A percentile compares a stretch with the other conserved stretches of the same genome.
Evolutionary conservation across 2,113 vertebrate species (phyloP).

Genomic region (Gopherus flavomarginatus): DNA sequence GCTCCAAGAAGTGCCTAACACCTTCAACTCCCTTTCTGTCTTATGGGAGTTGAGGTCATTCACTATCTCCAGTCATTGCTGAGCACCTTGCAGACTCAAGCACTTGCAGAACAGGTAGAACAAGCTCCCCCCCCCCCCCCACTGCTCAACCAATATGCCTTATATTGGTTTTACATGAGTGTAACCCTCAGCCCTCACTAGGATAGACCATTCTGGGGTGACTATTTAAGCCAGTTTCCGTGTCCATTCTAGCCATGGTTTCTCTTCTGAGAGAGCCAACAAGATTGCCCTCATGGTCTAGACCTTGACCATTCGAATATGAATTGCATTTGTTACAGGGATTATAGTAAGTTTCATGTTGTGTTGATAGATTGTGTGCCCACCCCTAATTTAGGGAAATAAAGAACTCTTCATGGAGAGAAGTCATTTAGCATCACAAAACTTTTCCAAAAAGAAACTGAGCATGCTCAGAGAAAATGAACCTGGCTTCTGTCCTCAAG

Average conservation of each 20-base stretch:
- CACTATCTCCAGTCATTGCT: neutral
- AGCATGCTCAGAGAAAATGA: neutral
- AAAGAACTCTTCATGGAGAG: neutral
- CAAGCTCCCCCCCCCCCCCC: neutral
- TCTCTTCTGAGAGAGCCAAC: neutral
- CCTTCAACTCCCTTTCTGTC: neutral
- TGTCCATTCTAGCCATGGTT: neutral
- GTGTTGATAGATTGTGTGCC: neutral
- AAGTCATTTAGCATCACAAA: neutral
- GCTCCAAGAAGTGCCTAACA: neutral
- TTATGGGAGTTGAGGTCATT: neutral
- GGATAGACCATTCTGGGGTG: neutral
- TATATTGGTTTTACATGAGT: too few relatives aligned
- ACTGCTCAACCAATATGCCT: neutral
- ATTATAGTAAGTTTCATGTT: accelerated
- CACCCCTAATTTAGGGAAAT: neutral
- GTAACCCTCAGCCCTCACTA: too few relatives aligned
- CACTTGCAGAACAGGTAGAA: neutral
- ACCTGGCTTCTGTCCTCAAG: neutral
- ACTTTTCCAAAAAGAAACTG: neutral
- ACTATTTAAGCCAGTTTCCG: neutral
- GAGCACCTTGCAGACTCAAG: neutral
- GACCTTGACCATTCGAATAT: neutral
- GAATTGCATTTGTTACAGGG: neutral
- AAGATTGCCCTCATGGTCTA: neutral